phyloP scores from a whole-genome alignment of 1,140 invertebrate species.

The Danaus melanippus region DNA sequence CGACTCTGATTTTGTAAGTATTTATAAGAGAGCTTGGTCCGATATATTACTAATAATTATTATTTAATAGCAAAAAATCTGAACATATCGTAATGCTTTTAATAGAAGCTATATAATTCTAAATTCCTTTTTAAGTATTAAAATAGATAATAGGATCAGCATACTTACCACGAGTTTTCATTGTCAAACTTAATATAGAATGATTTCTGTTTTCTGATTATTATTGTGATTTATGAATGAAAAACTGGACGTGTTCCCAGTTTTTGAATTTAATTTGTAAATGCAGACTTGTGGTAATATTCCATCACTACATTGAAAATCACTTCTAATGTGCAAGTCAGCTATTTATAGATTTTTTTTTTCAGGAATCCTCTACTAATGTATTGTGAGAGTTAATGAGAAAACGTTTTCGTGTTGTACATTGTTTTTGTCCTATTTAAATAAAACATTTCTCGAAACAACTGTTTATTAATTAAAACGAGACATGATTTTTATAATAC shows the following conservation, averaged over 20 bases:
- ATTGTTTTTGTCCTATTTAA: slow-evolving; percentile 14
- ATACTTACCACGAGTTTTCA: too few species aligned
- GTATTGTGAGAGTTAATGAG: slow-evolving; percentile 5
- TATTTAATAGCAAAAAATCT: not conserved
- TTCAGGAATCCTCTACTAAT: slow-evolving; percentile 22
- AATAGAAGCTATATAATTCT: too few species aligned
- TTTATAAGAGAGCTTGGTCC: not conserved
- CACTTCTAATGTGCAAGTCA: not conserved
- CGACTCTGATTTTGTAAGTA: slow-evolving; percentile 32
- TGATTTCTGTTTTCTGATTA: too few species aligned
- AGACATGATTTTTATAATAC: slow-evolving; percentile 73
- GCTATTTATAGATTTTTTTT: slow-evolving; percentile 1
- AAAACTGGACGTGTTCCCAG: too few species aligned
- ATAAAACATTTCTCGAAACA: not conserved
- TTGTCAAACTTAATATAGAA: too few species aligned
- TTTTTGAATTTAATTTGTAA: too few species aligned
- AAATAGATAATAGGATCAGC: too few species aligned
- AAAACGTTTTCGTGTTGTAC: slow-evolving; percentile 5
- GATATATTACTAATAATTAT: not conserved
- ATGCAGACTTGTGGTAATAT: too few species aligned
- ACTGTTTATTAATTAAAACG: slow-evolving; percentile 27
- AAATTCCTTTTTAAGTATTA: too few species aligned
- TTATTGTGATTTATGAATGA: too few species aligned
- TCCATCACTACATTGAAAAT: too few species aligned
- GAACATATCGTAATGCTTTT: too few species aligned